Evolutionary conservation across 2,888 invertebrate genomes (phyloP).

Genomic region (Drosophila neotestacea): DNA sequence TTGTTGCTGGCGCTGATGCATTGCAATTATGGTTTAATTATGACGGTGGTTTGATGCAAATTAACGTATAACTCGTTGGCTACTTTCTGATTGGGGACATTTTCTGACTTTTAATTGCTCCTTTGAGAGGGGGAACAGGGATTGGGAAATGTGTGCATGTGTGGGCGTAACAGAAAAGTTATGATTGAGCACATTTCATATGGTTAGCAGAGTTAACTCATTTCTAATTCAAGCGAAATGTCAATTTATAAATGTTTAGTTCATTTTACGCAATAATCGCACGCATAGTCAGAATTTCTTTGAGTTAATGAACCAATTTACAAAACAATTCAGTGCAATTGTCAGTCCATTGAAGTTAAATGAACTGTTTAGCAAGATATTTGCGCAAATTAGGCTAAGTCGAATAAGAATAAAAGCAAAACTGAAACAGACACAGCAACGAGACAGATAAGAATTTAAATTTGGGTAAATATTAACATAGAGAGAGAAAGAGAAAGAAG

Average conservation of each 20-base stretch:
- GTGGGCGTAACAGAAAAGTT: background rate
- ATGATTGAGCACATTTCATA: conserved; percentile 5
- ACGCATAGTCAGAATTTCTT: conserved; percentile 20
- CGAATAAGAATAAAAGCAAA: conserved; percentile 8
- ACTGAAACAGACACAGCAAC: conserved; percentile 7
- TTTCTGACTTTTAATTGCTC: conserved; percentile 62
- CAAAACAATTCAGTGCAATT: conserved; percentile 67
- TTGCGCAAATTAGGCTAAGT: conserved; percentile 49
- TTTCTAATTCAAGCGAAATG: conserved; percentile 17
- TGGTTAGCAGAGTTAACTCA: conserved; percentile 6
- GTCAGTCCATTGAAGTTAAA: conserved; percentile 77
- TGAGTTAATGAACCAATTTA: conserved; percentile 69
- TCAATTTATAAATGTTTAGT: conserved; percentile 44
- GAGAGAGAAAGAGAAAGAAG: background rate
- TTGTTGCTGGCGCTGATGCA: conserved; percentile 35
- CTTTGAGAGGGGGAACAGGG: background rate
- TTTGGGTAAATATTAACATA: background rate
- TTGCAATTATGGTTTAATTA: conserved; percentile 66
- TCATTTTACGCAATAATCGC: conserved; percentile 22
- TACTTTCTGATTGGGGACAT: conserved; percentile 30
- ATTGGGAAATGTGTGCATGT: conserved; percentile 9
- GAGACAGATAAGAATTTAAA: conserved; percentile 21
- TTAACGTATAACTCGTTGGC: conserved; percentile 44
- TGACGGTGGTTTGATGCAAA: conserved; percentile 63
- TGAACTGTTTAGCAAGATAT: conserved; percentile 66